phyloP scores from a whole-genome alignment of 2,797 vertebrate species.

The Carcharodon carcharias region DNA sequence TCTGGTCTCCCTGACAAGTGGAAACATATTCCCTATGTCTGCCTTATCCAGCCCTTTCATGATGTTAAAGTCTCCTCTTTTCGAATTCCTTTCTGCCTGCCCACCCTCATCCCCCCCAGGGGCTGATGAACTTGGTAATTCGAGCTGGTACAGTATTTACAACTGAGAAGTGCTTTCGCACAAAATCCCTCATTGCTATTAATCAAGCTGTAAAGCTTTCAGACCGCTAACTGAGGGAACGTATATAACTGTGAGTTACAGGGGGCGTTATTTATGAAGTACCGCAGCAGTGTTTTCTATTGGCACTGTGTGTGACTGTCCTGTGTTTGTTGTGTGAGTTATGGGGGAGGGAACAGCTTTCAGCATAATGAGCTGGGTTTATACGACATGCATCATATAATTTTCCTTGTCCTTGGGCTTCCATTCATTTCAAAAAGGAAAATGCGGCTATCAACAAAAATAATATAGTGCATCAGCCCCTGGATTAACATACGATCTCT shows the following conservation, averaged over 20 bases:
- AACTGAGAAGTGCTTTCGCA: background rate
- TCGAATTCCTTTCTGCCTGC: background rate
- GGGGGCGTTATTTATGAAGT: slow-evolving; percentile 25
- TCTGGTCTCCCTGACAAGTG: background rate
- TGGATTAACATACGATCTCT: background rate
- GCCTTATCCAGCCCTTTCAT: background rate
- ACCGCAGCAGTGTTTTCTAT: background rate
- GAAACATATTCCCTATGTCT: background rate
- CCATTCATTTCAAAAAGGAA: slow-evolving; percentile 6
- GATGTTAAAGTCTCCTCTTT: background rate
- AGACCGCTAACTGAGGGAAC: background rate
- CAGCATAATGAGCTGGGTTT: slow-evolving; percentile 1
- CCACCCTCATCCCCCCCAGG: background rate
- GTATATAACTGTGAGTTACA: background rate
- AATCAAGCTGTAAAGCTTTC: slow-evolving; percentile 29
- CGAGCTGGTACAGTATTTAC: slow-evolving; percentile 7
- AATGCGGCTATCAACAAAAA: slow-evolving; percentile 21
- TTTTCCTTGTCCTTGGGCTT: background rate
- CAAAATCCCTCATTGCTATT: slow-evolving; percentile 2
- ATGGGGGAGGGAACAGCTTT: slow-evolving; percentile 13
- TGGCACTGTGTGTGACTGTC: background rate
- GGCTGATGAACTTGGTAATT: background rate
- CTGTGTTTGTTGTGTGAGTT: slow-evolving; percentile 4
- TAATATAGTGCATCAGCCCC: background rate
- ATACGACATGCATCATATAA: background rate